Percentiles rank a stretch among this genome's conserved stretches.
These are phyloP conservation scores for Himalopsyche kuldschensis DNA, from an alignment of 2,888 invertebrate species.

Conservation along the genomic window DNA sequence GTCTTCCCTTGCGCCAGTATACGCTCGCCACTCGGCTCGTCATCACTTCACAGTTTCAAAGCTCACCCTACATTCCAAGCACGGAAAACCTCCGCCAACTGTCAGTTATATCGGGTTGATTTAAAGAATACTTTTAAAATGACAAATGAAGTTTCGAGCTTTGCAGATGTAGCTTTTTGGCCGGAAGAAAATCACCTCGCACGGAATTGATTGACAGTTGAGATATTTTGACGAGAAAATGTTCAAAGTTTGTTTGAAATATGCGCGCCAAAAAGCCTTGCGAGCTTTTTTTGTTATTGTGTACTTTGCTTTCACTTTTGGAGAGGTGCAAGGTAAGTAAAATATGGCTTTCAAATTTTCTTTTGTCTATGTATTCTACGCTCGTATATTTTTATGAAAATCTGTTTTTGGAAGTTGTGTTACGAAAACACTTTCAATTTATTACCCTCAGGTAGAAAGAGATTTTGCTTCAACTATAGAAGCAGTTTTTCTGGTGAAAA, in stretches of 20 bases:
- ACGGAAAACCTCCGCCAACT: background rate
- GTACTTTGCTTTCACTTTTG: conserved; percentile 17
- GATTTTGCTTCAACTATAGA: background rate
- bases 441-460: background rate
- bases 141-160: conserved; percentile 13
- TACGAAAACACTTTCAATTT: background rate
- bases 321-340: conserved; percentile 26
- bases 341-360: background rate
- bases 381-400: background rate
- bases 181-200: background rate
- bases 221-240: conserved; percentile 1
- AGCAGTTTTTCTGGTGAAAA: background rate
- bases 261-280: conserved; percentile 3
- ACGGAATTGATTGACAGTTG: conserved; percentile 6
- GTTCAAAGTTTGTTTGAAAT: conserved; percentile 21
- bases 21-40: conserved; percentile 8
- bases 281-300: conserved; percentile 24
- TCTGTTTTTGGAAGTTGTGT: background rate
- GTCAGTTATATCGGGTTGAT: conserved; percentile 3
- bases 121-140: conserved; percentile 9
- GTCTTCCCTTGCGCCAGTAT: conserved; percentile 8
- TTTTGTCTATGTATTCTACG: background rate
- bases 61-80: background rate
- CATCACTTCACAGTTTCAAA: background rate
- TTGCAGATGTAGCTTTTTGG: conserved; percentile 3